phyloP scores from a whole-genome alignment of 1,140 invertebrate genomes.

The Atta colombica region DNA sequence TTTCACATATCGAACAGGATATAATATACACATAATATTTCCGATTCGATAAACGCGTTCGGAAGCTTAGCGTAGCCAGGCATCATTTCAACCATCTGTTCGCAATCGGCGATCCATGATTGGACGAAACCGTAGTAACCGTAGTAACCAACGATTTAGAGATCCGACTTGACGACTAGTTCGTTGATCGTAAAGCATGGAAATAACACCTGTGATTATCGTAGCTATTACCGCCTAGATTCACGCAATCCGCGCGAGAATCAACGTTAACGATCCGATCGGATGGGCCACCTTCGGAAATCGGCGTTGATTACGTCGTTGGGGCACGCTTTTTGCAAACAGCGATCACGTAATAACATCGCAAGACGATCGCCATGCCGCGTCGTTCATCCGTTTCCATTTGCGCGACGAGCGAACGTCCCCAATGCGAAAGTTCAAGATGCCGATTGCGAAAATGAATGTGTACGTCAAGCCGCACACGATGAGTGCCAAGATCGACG shows the following conservation, averaged over 20 bases:
- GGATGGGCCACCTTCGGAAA: constrained; percentile 30
- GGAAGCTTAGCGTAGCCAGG: not conserved
- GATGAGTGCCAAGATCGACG: constrained; percentile 71
- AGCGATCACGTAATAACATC: constrained; percentile 44
- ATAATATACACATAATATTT: constrained; percentile 69
- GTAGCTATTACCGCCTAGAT: constrained; percentile 27
- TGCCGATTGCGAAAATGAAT: constrained; percentile 73
- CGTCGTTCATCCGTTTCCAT: constrained; percentile 65
- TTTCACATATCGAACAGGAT: constrained; percentile 43
- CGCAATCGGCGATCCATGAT: constrained; percentile 12
- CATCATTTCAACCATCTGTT: constrained; percentile 50
- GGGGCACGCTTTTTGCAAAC: constrained; percentile 34
- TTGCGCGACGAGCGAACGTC: constrained; percentile 60
- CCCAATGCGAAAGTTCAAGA: constrained; percentile 75
- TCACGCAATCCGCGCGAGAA: constrained; percentile 26
- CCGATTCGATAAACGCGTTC: constrained; percentile 55
- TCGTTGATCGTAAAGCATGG: constrained; percentile 9
- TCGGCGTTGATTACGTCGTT: constrained; percentile 15
- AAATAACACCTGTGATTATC: constrained; percentile 51
- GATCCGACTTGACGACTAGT: constrained; percentile 12
- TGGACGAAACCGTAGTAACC: constrained; percentile 12
- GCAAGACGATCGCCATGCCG: constrained; percentile 9
- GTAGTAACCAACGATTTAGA: constrained; percentile 18
- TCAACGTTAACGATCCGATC: constrained; percentile 49
- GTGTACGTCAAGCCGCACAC: constrained; percentile 51